These are phyloP conservation scores for Silvanus unidentatus DNA, from an alignment of 2,888 invertebrate genomes.

Conservation along the genomic window DNA sequence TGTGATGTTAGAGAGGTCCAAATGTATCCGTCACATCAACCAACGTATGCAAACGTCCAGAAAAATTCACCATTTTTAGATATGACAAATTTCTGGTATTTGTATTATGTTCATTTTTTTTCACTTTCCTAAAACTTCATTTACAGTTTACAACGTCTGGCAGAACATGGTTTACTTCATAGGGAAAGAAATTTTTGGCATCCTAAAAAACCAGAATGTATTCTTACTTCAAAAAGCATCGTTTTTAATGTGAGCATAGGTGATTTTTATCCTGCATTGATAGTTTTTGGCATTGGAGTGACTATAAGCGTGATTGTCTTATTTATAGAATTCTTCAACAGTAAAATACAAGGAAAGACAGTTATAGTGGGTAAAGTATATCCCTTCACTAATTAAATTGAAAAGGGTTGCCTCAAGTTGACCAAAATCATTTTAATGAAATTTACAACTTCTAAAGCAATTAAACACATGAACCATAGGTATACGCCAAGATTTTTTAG, in stretches of 20 bases:
- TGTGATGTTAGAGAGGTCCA: slow-evolving; percentile 39
- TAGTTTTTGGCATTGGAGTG: slow-evolving; percentile 29
- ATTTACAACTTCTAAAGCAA: no score
- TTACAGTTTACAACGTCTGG: slow-evolving; percentile 33
- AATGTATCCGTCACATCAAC: slow-evolving; percentile 30
- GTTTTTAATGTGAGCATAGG: slow-evolving; percentile 30
- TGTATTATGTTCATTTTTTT: no score
- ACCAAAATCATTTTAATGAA: no score
- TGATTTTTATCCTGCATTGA: slow-evolving; percentile 36
- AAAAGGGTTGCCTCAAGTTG: no score
- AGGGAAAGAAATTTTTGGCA: slow-evolving; percentile 34
- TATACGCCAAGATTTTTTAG: no score
- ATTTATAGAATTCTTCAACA: no score
- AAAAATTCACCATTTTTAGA: slow-evolving; percentile 39
- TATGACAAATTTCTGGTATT: slow-evolving; percentile 39
- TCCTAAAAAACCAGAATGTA: slow-evolving; percentile 35
- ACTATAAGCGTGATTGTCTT: slow-evolving; percentile 20
- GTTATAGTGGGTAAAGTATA: no score
- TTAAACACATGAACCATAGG: no score
- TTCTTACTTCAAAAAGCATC: slow-evolving; percentile 22
- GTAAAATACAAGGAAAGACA: no score
- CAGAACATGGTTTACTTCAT: slow-evolving; percentile 33
- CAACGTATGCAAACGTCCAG: slow-evolving; percentile 31
- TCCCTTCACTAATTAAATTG: no score
- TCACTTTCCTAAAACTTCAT: no score